phyloP scores from a whole-genome alignment of 2,797 vertebrate species.

The Gadopsis bispinosus region DNA sequence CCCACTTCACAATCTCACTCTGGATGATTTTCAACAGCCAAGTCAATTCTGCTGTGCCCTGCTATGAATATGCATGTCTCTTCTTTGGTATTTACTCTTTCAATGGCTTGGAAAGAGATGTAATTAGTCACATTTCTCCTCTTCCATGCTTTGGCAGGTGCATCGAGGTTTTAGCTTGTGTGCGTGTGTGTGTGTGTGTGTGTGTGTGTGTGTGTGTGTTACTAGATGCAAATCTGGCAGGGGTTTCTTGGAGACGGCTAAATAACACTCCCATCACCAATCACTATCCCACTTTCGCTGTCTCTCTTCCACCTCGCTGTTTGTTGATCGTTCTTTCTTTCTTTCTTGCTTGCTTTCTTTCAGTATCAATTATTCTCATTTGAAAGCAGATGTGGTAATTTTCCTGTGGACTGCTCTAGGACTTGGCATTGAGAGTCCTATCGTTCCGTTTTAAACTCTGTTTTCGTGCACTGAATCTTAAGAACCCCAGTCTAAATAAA shows the following conservation, averaged over 20 bases:
- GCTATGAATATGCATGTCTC: constrained; percentile 81
- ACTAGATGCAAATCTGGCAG: constrained; percentile 51
- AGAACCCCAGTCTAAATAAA: background rate
- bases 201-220: constrained; percentile 5
- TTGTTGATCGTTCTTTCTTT: background rate
- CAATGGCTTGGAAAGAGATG: constrained; percentile 80
- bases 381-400: constrained; percentile 6
- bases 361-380: constrained; percentile 10
- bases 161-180: constrained; percentile 52
- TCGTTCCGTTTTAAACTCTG: background rate
- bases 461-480: background rate
- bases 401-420: background rate
- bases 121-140: constrained; percentile 83
- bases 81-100: constrained; percentile 83
- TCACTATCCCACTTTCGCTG: constrained; percentile 8
- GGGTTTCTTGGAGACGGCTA: constrained; percentile 55
- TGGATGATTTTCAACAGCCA: constrained; percentile 74
- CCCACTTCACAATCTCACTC: constrained; percentile 59
- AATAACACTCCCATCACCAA: constrained; percentile 45
- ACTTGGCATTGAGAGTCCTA: background rate
- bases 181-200: constrained; percentile 16
- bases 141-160: constrained; percentile 74
- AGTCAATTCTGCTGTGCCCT: constrained; percentile 73
- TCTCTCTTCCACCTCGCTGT: constrained; percentile 16
- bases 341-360: background rate